Percentiles rank a stretch among this genome's conserved stretches.
Conservation (phyloP, 1,140 invertebrate species). For the Heterodera schachtii region DNA sequence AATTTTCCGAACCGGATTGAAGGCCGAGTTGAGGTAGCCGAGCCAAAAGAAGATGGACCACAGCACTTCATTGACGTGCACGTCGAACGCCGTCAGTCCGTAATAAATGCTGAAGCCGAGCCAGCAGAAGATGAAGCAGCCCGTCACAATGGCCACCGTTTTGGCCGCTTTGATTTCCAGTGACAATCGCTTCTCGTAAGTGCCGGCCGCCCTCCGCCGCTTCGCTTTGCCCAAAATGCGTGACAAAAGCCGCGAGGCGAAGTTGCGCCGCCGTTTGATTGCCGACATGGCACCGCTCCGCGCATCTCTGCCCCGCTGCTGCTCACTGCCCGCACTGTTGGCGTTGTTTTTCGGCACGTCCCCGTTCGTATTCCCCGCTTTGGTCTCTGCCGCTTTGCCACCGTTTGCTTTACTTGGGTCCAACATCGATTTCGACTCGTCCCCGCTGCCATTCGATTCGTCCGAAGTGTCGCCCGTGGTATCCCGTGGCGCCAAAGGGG, state of each 20-base stretch:
- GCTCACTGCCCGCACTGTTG: background rate
- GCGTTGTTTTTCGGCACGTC: background rate
- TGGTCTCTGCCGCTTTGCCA: background rate
- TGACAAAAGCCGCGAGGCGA: slow-evolving; percentile 43
- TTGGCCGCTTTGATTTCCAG: slow-evolving; percentile 75
- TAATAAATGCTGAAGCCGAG: slow-evolving; percentile 97
- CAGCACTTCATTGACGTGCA: slow-evolving; percentile 56
- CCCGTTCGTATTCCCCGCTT: background rate
- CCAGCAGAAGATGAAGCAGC: slow-evolving; percentile 93
- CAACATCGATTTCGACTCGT: slow-evolving; percentile 15
- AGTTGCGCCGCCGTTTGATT: slow-evolving; percentile 44
- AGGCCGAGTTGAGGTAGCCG: slow-evolving; percentile 54
- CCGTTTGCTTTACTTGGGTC: background rate
- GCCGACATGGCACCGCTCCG: background rate
- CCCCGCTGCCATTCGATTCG: slow-evolving; percentile 17
- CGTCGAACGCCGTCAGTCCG: slow-evolving; percentile 72
- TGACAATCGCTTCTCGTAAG: slow-evolving; percentile 64
- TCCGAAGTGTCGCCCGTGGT: slow-evolving; percentile 3
- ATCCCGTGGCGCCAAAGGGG: background rate
- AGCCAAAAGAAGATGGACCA: slow-evolving; percentile 66
- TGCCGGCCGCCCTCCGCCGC: slow-evolving; percentile 56
- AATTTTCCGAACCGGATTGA: slow-evolving; percentile 59
- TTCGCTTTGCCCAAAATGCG: slow-evolving; percentile 48
- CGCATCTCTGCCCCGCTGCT: background rate
- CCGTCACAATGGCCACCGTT: slow-evolving; percentile 88